Evolutionary conservation across 2,888 invertebrate genomes (phyloP).

Genomic region (Eurois occulta): DNA sequence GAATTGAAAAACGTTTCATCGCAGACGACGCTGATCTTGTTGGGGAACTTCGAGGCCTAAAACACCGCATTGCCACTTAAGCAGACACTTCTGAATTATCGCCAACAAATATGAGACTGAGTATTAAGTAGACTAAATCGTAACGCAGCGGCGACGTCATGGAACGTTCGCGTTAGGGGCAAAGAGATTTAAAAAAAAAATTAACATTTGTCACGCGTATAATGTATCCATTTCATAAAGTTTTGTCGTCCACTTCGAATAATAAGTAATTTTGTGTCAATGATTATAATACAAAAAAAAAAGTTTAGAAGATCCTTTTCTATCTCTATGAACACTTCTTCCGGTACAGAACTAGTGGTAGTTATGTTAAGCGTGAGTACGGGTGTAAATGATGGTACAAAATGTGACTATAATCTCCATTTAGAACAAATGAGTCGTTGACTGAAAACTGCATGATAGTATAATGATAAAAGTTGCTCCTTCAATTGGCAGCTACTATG

Average conservation of each 20-base stretch:
- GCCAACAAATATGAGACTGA: slow-evolving; percentile 90
- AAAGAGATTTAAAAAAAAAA: slow-evolving; percentile 72
- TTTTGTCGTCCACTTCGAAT: slow-evolving; percentile 66
- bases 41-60: slow-evolving; percentile 91
- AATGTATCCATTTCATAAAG: slow-evolving; percentile 62
- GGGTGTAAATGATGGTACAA: slow-evolving; percentile 86
- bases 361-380: slow-evolving; percentile 63
- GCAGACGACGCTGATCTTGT: slow-evolving; percentile 92
- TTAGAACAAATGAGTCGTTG: slow-evolving; percentile 76
- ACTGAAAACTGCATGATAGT: slow-evolving; percentile 76
- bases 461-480: slow-evolving; percentile 76
- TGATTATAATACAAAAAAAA: slow-evolving; percentile 59
- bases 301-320: slow-evolving; percentile 66
- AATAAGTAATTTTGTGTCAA: slow-evolving; percentile 66
- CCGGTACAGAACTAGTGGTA: slow-evolving; percentile 64
- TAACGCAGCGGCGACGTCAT: slow-evolving; percentile 78
- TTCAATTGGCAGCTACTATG: slow-evolving; percentile 87
- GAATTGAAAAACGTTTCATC: slow-evolving; percentile 92
- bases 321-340: slow-evolving; percentile 65
- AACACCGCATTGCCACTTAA: slow-evolving; percentile 91
- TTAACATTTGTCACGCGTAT: slow-evolving; percentile 60
- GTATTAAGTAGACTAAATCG: slow-evolving; percentile 86
- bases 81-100: slow-evolving; percentile 78
- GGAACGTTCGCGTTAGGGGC: slow-evolving; percentile 67
- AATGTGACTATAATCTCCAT: slow-evolving; percentile 86